Conservation (phyloP, 2,888 invertebrate genomes). For the Campaea margaritaria region DNA sequence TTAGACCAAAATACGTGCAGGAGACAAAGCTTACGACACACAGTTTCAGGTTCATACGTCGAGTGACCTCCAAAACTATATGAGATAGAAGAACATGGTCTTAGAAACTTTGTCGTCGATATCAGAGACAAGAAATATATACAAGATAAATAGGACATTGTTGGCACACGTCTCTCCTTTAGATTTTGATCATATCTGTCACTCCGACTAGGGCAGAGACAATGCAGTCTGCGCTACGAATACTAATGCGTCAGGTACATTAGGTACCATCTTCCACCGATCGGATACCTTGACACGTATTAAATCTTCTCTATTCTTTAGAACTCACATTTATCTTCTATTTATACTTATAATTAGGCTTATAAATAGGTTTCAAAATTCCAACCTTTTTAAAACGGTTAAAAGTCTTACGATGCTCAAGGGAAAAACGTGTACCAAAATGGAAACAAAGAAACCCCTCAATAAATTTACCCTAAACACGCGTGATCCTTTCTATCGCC, state of each 20-base stretch:
- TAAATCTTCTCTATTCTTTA: not conserved
- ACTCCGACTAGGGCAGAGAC: slow-evolving; percentile 27
- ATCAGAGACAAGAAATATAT: no score
- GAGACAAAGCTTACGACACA: no score
- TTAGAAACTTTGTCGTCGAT: no score
- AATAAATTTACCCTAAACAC: slow-evolving; percentile 14
- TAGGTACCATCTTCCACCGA: slow-evolving; percentile 17
- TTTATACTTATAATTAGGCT: no score
- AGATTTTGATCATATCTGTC: slow-evolving; percentile 31
- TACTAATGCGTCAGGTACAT: slow-evolving; percentile 11
- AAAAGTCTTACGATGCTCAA: no score
- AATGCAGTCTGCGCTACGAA: slow-evolving; percentile 16
- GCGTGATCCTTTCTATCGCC: slow-evolving; percentile 13
- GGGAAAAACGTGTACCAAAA: not conserved
- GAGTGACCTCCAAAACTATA: no score
- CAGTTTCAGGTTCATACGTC: no score
- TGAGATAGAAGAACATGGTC: no score
- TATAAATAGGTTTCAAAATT: no score
- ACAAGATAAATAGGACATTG: slow-evolving; percentile 16
- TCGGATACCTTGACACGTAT: slow-evolving; percentile 17
- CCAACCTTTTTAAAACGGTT: no score
- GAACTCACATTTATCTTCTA: no score
- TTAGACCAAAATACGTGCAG: no score
- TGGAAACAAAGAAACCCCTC: slow-evolving; percentile 5
- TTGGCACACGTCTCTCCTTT: slow-evolving; percentile 2